These are phyloP conservation scores for Gallinago solitaria DNA, from an alignment of 2,797 vertebrate genomes.

Conservation along the genomic window DNA sequence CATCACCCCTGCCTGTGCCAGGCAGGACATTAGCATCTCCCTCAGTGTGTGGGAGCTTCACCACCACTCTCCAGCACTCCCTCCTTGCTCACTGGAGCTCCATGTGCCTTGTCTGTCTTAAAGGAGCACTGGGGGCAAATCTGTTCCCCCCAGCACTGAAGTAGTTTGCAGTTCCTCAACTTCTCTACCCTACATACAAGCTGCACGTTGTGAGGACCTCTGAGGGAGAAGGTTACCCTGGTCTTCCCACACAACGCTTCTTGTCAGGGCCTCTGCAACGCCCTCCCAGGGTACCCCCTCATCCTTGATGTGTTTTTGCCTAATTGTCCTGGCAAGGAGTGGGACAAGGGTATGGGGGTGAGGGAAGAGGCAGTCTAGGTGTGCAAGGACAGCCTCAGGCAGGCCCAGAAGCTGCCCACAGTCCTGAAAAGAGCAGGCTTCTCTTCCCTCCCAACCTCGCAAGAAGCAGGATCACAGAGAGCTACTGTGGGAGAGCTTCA, in stretches of 20 bases:
- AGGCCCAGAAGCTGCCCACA: not conserved
- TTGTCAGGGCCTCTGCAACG: not conserved
- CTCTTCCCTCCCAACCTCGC: not conserved
- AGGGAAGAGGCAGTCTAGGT: not conserved
- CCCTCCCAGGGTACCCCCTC: not conserved
- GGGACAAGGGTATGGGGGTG: not conserved
- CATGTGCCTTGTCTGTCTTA: not conserved
- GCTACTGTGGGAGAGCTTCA: not conserved
- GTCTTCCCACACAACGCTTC: not conserved
- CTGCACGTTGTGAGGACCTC: not conserved
- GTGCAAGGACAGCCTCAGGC: not conserved
- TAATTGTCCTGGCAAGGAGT: not conserved
- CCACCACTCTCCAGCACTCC: not conserved
- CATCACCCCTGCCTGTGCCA: rapidly evolving
- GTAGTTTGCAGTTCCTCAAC: not conserved
- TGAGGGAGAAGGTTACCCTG: not conserved
- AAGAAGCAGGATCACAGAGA: not conserved
- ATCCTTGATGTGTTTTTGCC: not conserved
- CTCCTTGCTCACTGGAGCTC: not conserved
- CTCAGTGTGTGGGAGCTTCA: not conserved
- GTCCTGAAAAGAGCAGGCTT: not conserved
- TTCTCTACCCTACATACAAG: not conserved
- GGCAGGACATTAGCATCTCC: not conserved
- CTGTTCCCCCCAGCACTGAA: not conserved
- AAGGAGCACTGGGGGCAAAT: not conserved